These are phyloP conservation scores for Euphydryas editha DNA, from an alignment of 2,888 invertebrate genomes.

Conservation along the genomic window DNA sequence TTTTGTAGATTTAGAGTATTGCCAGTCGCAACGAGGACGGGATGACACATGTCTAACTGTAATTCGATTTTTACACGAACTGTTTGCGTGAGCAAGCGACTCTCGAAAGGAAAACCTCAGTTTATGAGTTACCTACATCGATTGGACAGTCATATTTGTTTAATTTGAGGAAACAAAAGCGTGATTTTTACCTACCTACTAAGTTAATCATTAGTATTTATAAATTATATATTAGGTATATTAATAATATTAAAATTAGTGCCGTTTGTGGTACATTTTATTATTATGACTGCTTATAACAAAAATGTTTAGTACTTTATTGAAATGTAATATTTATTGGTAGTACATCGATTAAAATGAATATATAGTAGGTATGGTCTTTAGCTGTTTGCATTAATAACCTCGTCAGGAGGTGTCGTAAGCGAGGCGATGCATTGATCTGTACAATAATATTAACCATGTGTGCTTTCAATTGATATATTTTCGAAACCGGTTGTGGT, in stretches of 20 bases:
- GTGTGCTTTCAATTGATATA: constrained; percentile 78
- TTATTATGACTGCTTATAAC: background rate
- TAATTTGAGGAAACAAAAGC: background rate
- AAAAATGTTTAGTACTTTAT: background rate
- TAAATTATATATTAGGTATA: too few species aligned
- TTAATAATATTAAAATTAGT: too few species aligned
- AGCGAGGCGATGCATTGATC: constrained; percentile 48
- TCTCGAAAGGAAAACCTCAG: constrained; percentile 45
- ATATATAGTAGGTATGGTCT: constrained; percentile 48
- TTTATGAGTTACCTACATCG: constrained; percentile 8
- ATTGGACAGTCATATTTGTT: background rate
- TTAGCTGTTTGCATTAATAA: constrained; percentile 36
- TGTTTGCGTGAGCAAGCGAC: constrained; percentile 55
- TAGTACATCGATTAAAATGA: constrained; percentile 2
- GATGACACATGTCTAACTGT: constrained; percentile 82
- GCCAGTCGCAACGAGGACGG: constrained; percentile 69
- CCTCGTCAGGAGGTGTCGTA: constrained; percentile 53
- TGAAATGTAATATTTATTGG: background rate
- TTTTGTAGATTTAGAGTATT: constrained; percentile 61
- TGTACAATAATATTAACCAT: constrained; percentile 78
- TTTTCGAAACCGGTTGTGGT: constrained; percentile 77
- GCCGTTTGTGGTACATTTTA: too few species aligned
- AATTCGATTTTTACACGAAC: constrained; percentile 68
- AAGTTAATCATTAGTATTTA: too few species aligned
- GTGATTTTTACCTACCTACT: background rate